Conservation (phyloP, 23 tunicate species). For the Trididemnum clinides region DNA sequence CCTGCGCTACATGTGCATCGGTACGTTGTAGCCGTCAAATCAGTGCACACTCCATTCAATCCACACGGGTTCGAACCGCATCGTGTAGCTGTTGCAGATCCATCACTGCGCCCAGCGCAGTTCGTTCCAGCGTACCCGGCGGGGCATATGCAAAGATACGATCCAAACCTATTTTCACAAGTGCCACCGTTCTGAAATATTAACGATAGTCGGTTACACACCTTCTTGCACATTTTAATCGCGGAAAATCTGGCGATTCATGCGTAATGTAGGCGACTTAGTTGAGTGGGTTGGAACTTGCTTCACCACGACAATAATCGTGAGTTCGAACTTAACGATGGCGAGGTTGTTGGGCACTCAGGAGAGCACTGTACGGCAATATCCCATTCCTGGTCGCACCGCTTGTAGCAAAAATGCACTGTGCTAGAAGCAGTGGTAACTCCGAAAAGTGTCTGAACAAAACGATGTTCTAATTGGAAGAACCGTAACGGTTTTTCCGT, state of each 20-base stretch:
- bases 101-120: slow-evolving; percentile 29
- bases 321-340: neutral
- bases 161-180: slow-evolving; percentile 54
- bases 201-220: neutral
- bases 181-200: slow-evolving; percentile 64
- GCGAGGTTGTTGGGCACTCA: too few species aligned
- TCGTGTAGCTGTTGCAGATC: slow-evolving; percentile 11
- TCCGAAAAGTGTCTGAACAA: too few species aligned
- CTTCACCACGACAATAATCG: neutral
- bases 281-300: neutral
- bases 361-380: too few species aligned
- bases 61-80: slow-evolving; percentile 43
- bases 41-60: slow-evolving; percentile 47
- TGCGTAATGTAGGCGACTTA: too few species aligned
- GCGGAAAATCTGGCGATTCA: too few species aligned
- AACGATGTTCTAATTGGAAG: too few species aligned
- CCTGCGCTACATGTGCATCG: slow-evolving; percentile 49
- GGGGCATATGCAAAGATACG: slow-evolving; percentile 61
- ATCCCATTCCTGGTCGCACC: too few species aligned
- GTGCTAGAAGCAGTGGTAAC: too few species aligned
- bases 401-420: too few species aligned
- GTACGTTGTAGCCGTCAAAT: neutral
- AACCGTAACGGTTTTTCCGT: too few species aligned
- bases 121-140: slow-evolving; percentile 59
- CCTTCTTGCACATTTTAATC: too few species aligned